Evolutionary conservation across 2,888 invertebrate species (phyloP).

Genomic region (Machimus atricapillus): DNA sequence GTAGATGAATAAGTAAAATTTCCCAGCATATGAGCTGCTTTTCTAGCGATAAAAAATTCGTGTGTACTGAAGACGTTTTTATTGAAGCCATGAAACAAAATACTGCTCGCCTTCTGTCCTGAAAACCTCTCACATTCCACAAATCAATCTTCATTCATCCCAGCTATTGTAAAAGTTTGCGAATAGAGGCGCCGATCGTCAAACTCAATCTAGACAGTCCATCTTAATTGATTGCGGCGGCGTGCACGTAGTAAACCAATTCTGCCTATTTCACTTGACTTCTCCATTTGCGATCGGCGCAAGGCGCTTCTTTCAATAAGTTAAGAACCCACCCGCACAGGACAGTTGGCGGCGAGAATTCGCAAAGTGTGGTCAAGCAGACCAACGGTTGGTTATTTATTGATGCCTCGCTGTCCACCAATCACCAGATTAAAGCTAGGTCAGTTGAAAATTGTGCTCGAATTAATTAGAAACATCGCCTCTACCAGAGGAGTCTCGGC

Average conservation of each 20-base stretch:
- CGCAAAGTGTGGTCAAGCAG: not conserved
- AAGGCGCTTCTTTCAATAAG: not conserved
- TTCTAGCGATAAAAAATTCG: not conserved
- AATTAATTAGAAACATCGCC: not conserved
- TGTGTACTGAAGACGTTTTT: not conserved
- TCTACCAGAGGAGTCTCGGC: not conserved
- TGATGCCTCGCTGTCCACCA: not conserved
- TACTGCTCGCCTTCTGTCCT: not conserved
- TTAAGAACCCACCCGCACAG: not conserved
- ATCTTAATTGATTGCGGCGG: constrained; percentile 15
- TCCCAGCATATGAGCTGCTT: not conserved
- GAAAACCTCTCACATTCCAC: not conserved
- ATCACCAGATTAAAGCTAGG: not conserved
- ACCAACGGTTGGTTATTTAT: not conserved
- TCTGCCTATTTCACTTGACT: not conserved
- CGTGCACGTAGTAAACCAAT: not conserved
- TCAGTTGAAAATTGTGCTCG: not conserved
- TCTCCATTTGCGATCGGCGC: not conserved
- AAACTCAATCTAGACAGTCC: constrained; percentile 7
- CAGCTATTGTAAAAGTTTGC: not conserved
- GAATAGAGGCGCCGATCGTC: constrained; percentile 14
- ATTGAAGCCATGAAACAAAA: not conserved
- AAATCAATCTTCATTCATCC: constrained; percentile 19
- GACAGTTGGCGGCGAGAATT: not conserved
- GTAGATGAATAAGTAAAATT: not conserved